Percentiles rank a stretch among this genome's conserved stretches.
These are phyloP conservation scores for Calameuta filiformis DNA, from an alignment of 2,888 invertebrate species.

Conservation along the genomic window DNA sequence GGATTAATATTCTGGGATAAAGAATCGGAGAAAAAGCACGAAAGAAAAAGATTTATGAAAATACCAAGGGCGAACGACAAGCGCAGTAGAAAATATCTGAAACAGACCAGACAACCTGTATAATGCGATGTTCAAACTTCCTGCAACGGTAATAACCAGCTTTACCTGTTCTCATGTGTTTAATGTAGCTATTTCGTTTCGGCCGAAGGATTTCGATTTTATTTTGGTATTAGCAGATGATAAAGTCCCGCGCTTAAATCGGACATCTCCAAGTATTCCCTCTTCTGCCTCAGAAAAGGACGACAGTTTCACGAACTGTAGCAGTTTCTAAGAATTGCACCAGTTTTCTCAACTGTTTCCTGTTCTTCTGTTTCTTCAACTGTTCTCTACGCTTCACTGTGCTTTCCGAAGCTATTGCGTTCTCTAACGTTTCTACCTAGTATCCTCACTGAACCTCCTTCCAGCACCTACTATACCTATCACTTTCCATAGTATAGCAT, in stretches of 20 bases:
- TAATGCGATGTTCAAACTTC: slow-evolving; percentile 50
- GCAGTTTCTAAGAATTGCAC: slow-evolving; percentile 48
- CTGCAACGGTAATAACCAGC: slow-evolving; percentile 11
- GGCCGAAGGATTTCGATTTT: slow-evolving; percentile 30
- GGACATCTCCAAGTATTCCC: neutral
- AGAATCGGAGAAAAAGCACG: neutral
- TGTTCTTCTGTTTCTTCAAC: slow-evolving; percentile 48
- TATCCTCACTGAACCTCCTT: neutral
- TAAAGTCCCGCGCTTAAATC: slow-evolving; percentile 32
- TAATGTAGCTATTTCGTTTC: slow-evolving; percentile 20
- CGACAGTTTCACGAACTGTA: slow-evolving; percentile 21
- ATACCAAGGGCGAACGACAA: neutral
- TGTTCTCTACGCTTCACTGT: slow-evolving; percentile 47
- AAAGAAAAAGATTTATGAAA: neutral
- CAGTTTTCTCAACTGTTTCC: slow-evolving; percentile 52
- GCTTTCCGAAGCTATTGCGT: slow-evolving; percentile 2
- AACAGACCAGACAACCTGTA: slow-evolving; percentile 22
- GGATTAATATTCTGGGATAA: no score
- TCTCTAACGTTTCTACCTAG: neutral
- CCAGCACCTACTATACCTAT: neutral
- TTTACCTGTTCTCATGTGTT: slow-evolving; percentile 2
- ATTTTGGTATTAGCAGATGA: slow-evolving; percentile 51
- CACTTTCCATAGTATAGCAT: neutral
- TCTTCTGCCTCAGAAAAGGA: slow-evolving; percentile 1
- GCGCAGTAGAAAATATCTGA: neutral